Base-by-base conservation (phyloP, 1,140 invertebrate species). In the Drosophila nigrodunni region DNA sequence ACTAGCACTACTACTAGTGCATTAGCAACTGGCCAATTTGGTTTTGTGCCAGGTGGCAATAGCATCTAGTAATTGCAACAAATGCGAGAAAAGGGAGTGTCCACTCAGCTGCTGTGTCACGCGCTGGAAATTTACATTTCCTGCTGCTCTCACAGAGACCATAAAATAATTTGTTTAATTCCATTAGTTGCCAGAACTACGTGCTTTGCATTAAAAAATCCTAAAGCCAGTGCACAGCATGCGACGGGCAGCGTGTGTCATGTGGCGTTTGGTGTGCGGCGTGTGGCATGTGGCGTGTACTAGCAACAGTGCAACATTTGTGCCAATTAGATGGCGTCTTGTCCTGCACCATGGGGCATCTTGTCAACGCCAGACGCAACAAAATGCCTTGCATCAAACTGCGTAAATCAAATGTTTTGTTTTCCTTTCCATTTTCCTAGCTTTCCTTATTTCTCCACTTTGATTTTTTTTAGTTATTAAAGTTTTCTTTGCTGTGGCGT, bases 131-230 rank as follows among this genome's bases (percentile, higher is more conserved):
- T 82, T 82, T 87, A 83, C 83, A 87, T 87, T 88, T 87, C 85
- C 83, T 83, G 54, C 74, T 72, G 73, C 43, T 44, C 57, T 30
- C 25, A 30, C 25, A 30, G 25, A 87, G 79, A 88, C 73, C 77
- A 80, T 88, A 74, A 89, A 87, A 71, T 83, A 87, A 87, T 87
- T 87, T 87, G 80, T 80, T 87, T 87, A 87, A 87, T 87, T 87
- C 83, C 83, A 87, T 87, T 87, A 87, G 76, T 72, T 86, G 57
- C 39, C 52, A 41, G 52, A 52, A 52, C 60, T 77, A 89, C 83
- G 83, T 87, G 83, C 69, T 11, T 25, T 39, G 83, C 85, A 88
- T 87, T 77, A 47, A 71, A 82, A 80, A 62, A 44, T 18, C 39
- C 25, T 6, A 37, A 34, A 37, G 44, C 55, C 57, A 52, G 46